Conservation (phyloP, 1,140 invertebrate species). For the Pogonognathellus flavescens region DNA sequence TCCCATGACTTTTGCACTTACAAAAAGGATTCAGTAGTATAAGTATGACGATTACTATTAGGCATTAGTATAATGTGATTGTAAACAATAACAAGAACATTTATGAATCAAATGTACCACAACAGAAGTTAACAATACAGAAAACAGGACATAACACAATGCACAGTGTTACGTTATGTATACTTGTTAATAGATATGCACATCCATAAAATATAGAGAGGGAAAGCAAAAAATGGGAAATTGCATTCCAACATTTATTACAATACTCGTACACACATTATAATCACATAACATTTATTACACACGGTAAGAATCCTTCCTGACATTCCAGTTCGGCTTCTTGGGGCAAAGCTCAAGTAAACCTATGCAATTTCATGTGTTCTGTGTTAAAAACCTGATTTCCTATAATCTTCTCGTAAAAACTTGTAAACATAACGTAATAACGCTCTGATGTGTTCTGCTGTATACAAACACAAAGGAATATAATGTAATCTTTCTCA, state of each 20-base stretch:
- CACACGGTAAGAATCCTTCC: not conserved
- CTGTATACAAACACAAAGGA: no score
- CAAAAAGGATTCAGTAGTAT: no score
- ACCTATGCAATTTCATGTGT: not conserved
- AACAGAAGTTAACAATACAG: not conserved
- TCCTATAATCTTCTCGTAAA: not conserved
- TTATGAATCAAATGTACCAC: not conserved
- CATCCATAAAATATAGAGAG: not conserved
- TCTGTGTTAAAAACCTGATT: not conserved
- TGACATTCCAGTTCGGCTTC: not conserved
- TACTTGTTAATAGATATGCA: no score
- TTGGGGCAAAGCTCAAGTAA: constrained; percentile 12
- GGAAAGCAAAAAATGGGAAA: constrained; percentile 36
- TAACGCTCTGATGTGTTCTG: no score
- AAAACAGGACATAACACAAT: not conserved
- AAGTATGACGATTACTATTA: no score
- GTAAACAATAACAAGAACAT: constrained; percentile 26
- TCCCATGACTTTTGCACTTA: no score
- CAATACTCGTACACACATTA: not conserved
- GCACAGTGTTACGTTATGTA: no score
- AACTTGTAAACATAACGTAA: not conserved
- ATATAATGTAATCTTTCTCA: no score
- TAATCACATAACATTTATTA: not conserved
- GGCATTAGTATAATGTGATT: no score
- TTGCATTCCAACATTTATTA: constrained; percentile 8